phyloP scores from a whole-genome alignment of 2,888 invertebrate genomes.

The Fragum sueziense region DNA sequence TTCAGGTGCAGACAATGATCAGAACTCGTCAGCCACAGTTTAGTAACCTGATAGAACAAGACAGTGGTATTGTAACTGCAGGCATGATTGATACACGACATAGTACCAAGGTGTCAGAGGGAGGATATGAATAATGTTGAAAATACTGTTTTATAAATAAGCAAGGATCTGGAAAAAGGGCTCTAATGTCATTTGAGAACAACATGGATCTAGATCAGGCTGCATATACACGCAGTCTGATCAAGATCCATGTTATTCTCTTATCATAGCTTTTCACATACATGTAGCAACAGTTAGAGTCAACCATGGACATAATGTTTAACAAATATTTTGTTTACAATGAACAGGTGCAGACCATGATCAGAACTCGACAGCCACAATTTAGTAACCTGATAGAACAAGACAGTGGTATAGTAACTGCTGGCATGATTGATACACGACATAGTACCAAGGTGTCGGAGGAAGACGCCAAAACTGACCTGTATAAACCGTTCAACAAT shows the following conservation, averaged over 20 bases:
- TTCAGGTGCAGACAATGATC: conserved; percentile 74
- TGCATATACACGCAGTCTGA: too few relatives aligned
- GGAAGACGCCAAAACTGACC: conserved; percentile 77
- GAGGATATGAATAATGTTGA: too few relatives aligned
- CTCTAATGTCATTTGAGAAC: too few relatives aligned
- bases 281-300: too few relatives aligned
- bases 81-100: conserved; percentile 75
- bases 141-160: too few relatives aligned
- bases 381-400: conserved; percentile 81
- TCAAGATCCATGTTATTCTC: too few relatives aligned
- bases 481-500: conserved; percentile 72
- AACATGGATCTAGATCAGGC: too few relatives aligned
- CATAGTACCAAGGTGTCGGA: conserved; percentile 73
- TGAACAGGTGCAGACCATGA: conserved; percentile 72
- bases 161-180: too few relatives aligned
- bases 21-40: conserved; percentile 76
- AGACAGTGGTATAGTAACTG: conserved; percentile 80
- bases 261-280: too few relatives aligned
- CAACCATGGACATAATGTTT: too few relatives aligned
- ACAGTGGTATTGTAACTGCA: conserved; percentile 80
- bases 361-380: conserved; percentile 73
- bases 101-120: conserved; percentile 73
- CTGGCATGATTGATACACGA: conserved; percentile 76
- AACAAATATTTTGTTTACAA: too few relatives aligned
- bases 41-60: conserved; percentile 80